Evolutionary conservation across 2,113 vertebrate genomes (phyloP).

Genomic region (Coregonus clupeaformis): DNA sequence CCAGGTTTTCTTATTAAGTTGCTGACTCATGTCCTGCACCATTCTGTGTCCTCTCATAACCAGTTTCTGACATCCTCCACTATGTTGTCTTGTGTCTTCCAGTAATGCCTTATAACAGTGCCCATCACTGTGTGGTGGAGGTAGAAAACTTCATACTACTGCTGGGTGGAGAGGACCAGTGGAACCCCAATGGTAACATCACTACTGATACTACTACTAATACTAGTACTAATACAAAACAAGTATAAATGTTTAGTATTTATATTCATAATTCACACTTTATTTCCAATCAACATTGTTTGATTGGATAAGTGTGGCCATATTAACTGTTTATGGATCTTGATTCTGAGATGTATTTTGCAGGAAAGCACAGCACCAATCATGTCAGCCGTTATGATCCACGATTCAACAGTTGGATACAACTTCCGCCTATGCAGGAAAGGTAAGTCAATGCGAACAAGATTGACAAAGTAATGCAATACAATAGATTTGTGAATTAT

Average conservation of each 20-base stretch:
- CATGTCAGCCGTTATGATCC: slow-evolving; percentile 99
- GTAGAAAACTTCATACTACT: slow-evolving; percentile 98
- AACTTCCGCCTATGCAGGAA: slow-evolving; percentile 98
- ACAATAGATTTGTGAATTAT: background rate
- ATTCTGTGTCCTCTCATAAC: background rate
- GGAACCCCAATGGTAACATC: slow-evolving; percentile 94
- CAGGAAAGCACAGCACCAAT: slow-evolving; percentile 99
- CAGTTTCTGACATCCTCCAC: background rate
- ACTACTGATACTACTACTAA: slow-evolving; percentile 4
- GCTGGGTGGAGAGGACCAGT: slow-evolving; percentile 97
- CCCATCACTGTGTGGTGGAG: slow-evolving; percentile 98
- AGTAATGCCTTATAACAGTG: slow-evolving; percentile 99
- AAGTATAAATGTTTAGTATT: background rate
- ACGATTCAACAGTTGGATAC: slow-evolving; percentile 99
- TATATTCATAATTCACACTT: too few species aligned
- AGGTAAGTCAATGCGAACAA: slow-evolving; percentile 72
- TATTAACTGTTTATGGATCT: background rate
- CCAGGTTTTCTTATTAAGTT: background rate
- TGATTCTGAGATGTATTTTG: slow-evolving; percentile 15
- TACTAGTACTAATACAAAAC: background rate
- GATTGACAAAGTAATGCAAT: background rate
- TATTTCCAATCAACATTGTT: too few species aligned
- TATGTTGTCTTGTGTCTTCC: slow-evolving; percentile 54
- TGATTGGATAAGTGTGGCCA: background rate
- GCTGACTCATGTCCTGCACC: background rate